Evolutionary conservation across 2,797 vertebrate species (phyloP).

Genomic region (Lepus oiostolus): DNA sequence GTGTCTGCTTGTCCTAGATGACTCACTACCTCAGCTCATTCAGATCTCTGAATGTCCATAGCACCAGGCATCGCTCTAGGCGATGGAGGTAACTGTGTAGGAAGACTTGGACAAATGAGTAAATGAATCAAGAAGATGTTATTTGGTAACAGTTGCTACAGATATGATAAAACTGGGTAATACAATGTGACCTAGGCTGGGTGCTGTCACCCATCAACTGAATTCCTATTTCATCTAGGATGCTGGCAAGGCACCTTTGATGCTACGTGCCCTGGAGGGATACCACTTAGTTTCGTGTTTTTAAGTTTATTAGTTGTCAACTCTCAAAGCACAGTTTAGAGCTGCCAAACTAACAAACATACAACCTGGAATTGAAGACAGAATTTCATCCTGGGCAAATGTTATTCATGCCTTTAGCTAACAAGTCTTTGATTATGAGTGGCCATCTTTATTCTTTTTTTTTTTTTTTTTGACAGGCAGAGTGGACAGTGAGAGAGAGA

Average conservation of each 20-base stretch:
- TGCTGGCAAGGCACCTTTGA: not conserved
- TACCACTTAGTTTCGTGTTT: not conserved
- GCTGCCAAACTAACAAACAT: not conserved
- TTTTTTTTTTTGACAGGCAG: too few relatives aligned
- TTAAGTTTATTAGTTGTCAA: not conserved
- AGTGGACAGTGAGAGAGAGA: too few relatives aligned
- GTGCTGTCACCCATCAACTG: not conserved
- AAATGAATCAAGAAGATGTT: not conserved
- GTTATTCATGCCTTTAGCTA: fast-evolving
- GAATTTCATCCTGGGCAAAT: not conserved
- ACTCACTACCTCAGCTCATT: too few relatives aligned
- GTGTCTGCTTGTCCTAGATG: not conserved
- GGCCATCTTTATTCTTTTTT: too few relatives aligned
- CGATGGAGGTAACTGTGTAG: not conserved
- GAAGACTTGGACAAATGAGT: not conserved
- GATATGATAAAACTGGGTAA: not conserved
- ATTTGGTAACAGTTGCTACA: not conserved
- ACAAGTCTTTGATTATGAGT: not conserved
- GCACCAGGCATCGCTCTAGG: not conserved
- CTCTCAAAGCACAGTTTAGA: too few relatives aligned
- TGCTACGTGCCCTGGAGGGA: not conserved
- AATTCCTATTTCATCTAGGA: too few relatives aligned
- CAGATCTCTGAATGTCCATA: too few relatives aligned
- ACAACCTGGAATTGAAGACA: not conserved
- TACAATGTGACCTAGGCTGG: not conserved